phyloP scores from a whole-genome alignment of 2,113 vertebrate genomes.

The Albula goreensis region DNA sequence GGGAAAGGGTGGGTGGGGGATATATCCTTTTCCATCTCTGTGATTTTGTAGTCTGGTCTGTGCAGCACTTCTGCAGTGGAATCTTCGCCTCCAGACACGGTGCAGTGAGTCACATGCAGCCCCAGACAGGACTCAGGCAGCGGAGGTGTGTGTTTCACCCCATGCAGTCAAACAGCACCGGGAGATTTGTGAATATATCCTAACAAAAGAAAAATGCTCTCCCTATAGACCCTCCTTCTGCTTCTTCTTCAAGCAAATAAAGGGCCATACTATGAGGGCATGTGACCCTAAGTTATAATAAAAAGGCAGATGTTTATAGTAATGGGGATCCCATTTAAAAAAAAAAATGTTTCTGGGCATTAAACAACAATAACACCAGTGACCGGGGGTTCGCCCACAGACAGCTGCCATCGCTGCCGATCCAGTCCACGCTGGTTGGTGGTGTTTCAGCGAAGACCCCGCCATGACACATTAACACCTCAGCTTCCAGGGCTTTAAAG shows the following conservation, averaged over 20 bases:
- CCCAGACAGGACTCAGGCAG: slow-evolving; percentile 2
- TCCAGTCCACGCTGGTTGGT: not conserved
- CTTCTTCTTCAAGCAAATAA: not conserved
- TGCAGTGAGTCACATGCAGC: slow-evolving; percentile 46
- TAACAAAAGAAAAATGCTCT: not conserved
- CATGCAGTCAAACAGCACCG: not conserved
- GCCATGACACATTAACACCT: not conserved
- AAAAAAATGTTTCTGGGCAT: not conserved
- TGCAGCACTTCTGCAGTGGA: slow-evolving; percentile 29
- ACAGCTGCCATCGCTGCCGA: not conserved
- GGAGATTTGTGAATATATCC: not conserved
- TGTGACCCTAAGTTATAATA: not conserved
- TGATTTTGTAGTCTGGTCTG: not conserved
- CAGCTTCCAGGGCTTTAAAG: not conserved
- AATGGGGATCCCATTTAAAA: not conserved
- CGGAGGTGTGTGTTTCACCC: not conserved
- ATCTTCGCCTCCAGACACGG: slow-evolving; percentile 36
- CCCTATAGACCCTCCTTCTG: not conserved
- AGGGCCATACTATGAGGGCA: not conserved
- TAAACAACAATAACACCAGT: not conserved
- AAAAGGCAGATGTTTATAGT: slow-evolving; percentile 11
- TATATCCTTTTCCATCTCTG: slow-evolving; percentile 10
- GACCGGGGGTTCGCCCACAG: not conserved
- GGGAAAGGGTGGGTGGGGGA: not conserved
- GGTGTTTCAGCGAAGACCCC: not conserved